phyloP scores from a whole-genome alignment of 2,797 vertebrate genomes.

The Clarias laeviceps region DNA sequence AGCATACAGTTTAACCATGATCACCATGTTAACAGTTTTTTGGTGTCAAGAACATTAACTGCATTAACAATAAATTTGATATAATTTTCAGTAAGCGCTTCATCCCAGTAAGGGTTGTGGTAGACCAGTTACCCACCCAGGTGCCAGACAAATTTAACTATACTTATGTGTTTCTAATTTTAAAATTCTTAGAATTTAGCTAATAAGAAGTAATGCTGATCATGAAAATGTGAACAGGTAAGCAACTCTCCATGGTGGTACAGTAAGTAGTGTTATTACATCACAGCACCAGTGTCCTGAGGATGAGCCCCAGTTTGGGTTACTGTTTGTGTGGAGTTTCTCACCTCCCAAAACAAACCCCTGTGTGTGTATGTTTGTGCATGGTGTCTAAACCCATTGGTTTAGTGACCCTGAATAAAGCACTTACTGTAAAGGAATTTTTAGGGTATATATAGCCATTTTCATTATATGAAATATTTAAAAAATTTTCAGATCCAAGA shows the following conservation, averaged over 20 bases:
- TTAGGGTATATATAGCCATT: neutral
- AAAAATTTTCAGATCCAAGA: no score
- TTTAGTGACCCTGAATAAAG: neutral
- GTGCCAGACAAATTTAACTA: neutral
- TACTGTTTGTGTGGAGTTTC: neutral
- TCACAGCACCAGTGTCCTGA: neutral
- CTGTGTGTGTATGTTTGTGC: neutral
- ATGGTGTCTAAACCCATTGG: no score
- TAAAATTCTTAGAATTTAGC: neutral
- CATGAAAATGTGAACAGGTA: neutral
- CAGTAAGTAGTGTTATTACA: neutral
- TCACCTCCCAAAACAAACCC: neutral
- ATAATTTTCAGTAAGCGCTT: neutral
- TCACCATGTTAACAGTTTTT: neutral
- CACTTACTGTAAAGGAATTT: neutral
- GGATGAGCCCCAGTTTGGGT: neutral
- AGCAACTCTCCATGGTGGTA: neutral
- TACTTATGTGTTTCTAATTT: neutral
- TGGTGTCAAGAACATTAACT: neutral
- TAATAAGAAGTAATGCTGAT: neutral
- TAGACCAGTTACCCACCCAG: neutral
- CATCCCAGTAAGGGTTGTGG: neutral
- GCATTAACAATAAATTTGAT: neutral
- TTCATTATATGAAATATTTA: no score
- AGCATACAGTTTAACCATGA: constrained; percentile 8